These are phyloP conservation scores for Cebus imitator DNA, from an alignment of 2,113 vertebrate species.

Conservation along the genomic window DNA sequence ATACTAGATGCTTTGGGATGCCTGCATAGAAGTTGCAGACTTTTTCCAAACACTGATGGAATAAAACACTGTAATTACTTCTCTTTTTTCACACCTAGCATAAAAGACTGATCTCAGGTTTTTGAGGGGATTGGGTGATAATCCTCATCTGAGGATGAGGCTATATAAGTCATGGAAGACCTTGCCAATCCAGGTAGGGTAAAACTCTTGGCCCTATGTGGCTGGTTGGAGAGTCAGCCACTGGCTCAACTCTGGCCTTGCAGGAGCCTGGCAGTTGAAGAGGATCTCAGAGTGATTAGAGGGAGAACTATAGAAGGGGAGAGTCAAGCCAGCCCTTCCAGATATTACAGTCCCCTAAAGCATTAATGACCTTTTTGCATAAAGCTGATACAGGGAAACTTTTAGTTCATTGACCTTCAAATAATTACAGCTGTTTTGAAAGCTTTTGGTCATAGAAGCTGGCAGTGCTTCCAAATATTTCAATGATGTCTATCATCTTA, in stretches of 20 bases:
- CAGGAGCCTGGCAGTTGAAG: background rate
- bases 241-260: background rate
- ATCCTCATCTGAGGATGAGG: background rate
- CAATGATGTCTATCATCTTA: slow-evolving; percentile 56
- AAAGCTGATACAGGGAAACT: slow-evolving; percentile 39
- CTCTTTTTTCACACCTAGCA: background rate
- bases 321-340: background rate
- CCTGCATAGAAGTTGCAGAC: background rate
- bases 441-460: slow-evolving; percentile 42
- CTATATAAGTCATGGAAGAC: background rate
- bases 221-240: background rate
- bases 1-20: background rate
- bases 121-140: fast-evolving
- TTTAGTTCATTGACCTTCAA: slow-evolving; percentile 46
- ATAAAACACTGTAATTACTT: background rate
- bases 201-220: background rate
- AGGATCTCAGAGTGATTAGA: background rate
- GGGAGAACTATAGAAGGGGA: background rate
- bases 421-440: slow-evolving; percentile 52
- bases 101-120: background rate
- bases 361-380: slow-evolving; percentile 53
- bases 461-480: slow-evolving; percentile 29
- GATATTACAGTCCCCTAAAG: background rate
- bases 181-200: background rate
- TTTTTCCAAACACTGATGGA: background rate